Conservation (phyloP, 2,113 vertebrate species). For the Alectura lathami region DNA sequence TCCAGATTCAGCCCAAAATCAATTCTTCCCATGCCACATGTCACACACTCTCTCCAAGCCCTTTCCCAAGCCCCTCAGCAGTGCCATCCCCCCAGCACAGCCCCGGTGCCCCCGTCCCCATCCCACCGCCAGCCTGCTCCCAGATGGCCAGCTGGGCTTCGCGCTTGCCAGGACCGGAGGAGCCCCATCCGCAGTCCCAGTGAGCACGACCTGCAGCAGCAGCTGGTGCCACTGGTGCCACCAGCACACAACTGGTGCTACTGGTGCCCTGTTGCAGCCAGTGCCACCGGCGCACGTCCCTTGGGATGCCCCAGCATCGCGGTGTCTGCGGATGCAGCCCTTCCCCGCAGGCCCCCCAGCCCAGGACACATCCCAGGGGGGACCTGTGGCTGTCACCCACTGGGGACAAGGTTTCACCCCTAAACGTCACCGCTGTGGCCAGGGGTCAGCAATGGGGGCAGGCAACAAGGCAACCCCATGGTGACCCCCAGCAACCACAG, state of each 20-base stretch:
- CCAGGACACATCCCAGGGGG: background rate
- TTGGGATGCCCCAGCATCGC: fast-evolving
- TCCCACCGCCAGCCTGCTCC: background rate
- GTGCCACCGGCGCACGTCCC: background rate
- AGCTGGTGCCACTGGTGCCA: background rate
- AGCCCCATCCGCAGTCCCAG: fast-evolving
- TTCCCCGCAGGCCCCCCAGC: background rate
- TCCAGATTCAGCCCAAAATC: background rate
- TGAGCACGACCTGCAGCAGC: background rate
- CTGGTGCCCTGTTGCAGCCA: background rate
- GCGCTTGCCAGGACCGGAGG: background rate
- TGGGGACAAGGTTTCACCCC: background rate
- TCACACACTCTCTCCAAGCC: background rate
- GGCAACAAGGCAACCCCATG: too few relatives aligned
- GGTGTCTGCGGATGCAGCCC: background rate
- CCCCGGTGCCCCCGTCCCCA: too few relatives aligned
- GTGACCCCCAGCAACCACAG: background rate
- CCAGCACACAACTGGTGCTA: too few relatives aligned
- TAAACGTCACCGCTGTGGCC: fast-evolving
- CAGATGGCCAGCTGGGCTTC: background rate
- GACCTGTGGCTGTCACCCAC: background rate
- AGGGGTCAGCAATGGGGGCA: background rate
- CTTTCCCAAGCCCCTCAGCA: background rate
- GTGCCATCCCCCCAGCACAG: background rate
- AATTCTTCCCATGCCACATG: too few relatives aligned